A percentile compares a stretch with the other conserved stretches of the same genome.
phyloP scores from a whole-genome alignment of 2,888 invertebrate genomes.

The Norana najaformis region DNA sequence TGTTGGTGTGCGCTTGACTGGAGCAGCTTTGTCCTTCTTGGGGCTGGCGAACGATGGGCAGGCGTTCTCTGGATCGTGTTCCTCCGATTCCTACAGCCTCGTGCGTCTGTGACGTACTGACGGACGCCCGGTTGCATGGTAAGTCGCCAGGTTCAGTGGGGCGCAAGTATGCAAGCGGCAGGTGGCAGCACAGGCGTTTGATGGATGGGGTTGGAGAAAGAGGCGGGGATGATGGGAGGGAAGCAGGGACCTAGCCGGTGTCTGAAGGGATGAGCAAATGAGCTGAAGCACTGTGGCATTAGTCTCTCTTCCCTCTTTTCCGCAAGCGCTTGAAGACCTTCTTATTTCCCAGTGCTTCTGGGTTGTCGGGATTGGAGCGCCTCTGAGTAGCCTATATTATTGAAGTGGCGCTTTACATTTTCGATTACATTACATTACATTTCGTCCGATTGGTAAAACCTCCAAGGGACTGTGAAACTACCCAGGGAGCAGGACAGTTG shows the following conservation, averaged over 20 bases:
- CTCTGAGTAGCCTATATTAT: too few relatives aligned
- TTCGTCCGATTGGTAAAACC: background rate
- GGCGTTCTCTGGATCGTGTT: background rate
- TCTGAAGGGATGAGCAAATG: background rate
- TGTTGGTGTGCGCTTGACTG: background rate
- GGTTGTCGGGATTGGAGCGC: too few relatives aligned
- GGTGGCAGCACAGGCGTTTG: constrained; percentile 5
- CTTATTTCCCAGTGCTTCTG: too few relatives aligned
- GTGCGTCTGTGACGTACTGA: background rate
- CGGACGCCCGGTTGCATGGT: background rate
- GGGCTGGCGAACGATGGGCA: background rate
- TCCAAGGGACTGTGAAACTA: background rate
- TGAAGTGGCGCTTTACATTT: too few relatives aligned
- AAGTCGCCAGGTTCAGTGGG: background rate
- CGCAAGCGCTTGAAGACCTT: too few relatives aligned
- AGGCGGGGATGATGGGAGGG: background rate
- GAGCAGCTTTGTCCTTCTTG: background rate
- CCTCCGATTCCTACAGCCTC: background rate
- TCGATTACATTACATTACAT: too few relatives aligned
- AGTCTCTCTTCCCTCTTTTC: too few relatives aligned
- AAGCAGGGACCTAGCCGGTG: background rate
- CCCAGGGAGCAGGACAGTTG: background rate
- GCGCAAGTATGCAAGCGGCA: constrained; percentile 13
- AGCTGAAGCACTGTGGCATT: background rate
- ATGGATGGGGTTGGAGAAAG: background rate